Evolutionary conservation across 2,888 invertebrate genomes (phyloP), one percentile per base, ranked within the genome.

Genomic region (Operophtera brumata): DNA sequence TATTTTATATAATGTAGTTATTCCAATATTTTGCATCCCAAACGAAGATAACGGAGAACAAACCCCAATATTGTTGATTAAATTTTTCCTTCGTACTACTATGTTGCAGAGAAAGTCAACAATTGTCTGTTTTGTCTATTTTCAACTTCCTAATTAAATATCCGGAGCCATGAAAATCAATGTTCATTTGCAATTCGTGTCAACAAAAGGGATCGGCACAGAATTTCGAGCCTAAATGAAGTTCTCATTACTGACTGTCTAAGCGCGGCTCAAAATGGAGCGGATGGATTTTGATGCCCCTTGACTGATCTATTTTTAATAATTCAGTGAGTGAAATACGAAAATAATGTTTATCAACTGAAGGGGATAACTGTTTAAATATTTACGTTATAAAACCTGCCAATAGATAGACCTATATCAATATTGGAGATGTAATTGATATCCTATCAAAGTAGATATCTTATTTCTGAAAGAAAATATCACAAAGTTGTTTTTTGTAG

Each of bases 401-500:
- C 42, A 43, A 47, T 42, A 47, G 14, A 51, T 47, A 47, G 14
- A 51, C 47, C 47, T 49, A n/a, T 46, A 39, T 47, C 46, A 46
- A 56, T 51, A 52, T 56, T 47, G 39, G 37, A 48, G 37, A 50
- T 13, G 47, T 54, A 53, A 57, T 39, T 54, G 53, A 43, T 52
- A 39, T 32, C 41, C 48, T 58, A 51, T 47, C 40, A 47, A 47
- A 58, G 54, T 36, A 45, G 12, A 43, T 54, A 30, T 49, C 32
- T 42, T 13, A 44, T 40, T 47, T 50, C 13, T 44, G 26, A 35
- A 12, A 44, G 45, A 43, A 47, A 51, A 41, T 58, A 66, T 64
- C 47, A 64, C 57, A 43, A 52, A 57, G 43, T 26, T 68, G 57
- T 65, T 70, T 70, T 90, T 86, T 9, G 41, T 91, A 96, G 96